Conservation (phyloP, 2,888 invertebrate genomes). For the Bombylius major region DNA sequence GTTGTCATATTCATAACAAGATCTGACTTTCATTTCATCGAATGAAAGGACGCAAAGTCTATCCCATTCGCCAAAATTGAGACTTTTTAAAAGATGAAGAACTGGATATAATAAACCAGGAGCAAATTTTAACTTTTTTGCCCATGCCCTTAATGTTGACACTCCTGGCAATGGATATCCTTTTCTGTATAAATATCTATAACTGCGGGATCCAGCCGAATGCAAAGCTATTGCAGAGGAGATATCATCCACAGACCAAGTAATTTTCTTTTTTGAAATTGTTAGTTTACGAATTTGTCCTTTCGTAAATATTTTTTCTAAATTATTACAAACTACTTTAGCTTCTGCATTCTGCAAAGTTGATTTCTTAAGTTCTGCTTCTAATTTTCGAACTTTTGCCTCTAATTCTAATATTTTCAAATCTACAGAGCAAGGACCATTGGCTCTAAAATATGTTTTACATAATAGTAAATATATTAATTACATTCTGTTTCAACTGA, state of each 20-base stretch:
- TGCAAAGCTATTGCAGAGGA: constrained; percentile 7
- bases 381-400: no score
- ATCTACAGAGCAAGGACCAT: no score
- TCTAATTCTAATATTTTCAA: no score
- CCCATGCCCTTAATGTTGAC: constrained; percentile 10
- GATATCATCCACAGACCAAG: constrained; percentile 9
- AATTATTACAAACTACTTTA: no score
- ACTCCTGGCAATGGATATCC: constrained; percentile 10
- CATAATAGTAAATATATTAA: no score
- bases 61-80: constrained; percentile 1
- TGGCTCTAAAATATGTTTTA: no score
- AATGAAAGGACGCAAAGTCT: constrained; percentile 12
- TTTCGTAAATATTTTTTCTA: not conserved
- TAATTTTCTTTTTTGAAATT: constrained; percentile 1
- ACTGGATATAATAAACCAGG: constrained; percentile 8
- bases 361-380: no score
- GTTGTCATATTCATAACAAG: constrained; percentile 5
- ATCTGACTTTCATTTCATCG: constrained; percentile 11
- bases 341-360: no score
- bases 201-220: constrained; percentile 7
- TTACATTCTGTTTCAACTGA: no score
- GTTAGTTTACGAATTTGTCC: constrained; percentile 10
- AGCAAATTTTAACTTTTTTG: constrained; percentile 6
- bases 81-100: constrained; percentile 4
- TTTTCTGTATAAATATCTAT: constrained; percentile 6